Evolutionary conservation across 2,888 invertebrate species (phyloP).

Genomic region (Trissolcus japonicus): DNA sequence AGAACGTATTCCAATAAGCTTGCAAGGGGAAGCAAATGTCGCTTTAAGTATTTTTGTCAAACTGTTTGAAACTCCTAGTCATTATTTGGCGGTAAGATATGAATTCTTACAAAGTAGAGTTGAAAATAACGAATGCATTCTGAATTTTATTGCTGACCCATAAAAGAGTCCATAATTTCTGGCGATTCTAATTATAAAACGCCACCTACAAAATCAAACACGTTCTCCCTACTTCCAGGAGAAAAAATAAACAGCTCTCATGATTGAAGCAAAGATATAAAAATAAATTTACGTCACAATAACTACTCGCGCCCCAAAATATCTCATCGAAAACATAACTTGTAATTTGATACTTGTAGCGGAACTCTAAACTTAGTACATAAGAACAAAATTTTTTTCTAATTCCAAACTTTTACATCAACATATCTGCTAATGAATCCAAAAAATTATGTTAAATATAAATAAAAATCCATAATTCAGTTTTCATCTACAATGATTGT

Average conservation of each 20-base stretch:
- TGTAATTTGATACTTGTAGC: slow-evolving; percentile 3
- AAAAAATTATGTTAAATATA: too few relatives aligned
- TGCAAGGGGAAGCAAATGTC: too few relatives aligned
- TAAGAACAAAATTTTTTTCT: too few relatives aligned
- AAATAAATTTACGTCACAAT: slow-evolving; percentile 6
- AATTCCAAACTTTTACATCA: too few relatives aligned
- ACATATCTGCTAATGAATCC: too few relatives aligned
- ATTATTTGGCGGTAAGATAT: too few relatives aligned
- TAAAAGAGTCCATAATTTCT: neutral
- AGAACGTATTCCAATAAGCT: too few relatives aligned
- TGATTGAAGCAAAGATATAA: slow-evolving; percentile 1
- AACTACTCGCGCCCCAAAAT: neutral
- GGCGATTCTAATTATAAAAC: neutral
- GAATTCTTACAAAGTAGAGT: neutral
- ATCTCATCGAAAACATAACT: neutral
- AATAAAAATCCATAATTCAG: neutral
- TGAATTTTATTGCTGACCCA: neutral
- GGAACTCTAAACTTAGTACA: neutral
- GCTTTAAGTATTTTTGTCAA: too few relatives aligned
- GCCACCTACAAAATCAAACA: slow-evolving; percentile 2
- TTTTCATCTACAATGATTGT: neutral
- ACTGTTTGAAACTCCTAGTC: too few relatives aligned
- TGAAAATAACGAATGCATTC: neutral
- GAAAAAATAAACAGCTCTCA: slow-evolving; percentile 7
- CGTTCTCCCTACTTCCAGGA: neutral